Evolutionary conservation across 2,797 vertebrate genomes (phyloP).

Genomic region (Scarus forsteni): DNA sequence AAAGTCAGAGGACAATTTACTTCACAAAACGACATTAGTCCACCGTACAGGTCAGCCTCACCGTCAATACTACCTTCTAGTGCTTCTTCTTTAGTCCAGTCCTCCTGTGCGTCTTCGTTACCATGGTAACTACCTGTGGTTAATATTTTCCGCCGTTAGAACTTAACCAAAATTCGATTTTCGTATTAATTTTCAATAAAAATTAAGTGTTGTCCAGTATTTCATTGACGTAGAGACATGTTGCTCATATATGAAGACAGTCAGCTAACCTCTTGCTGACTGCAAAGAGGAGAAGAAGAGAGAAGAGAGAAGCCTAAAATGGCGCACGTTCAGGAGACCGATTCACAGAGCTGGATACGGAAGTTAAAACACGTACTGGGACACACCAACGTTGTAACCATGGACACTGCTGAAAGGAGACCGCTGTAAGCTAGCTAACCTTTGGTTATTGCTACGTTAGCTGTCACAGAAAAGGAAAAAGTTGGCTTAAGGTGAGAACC

Average conservation of each 20-base stretch:
- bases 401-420: conserved; percentile 9
- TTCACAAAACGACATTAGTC: too few relatives aligned
- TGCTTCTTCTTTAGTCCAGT: conserved; percentile 7
- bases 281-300: conserved; percentile 5
- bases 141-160: neutral
- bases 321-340: neutral
- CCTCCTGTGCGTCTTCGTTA: conserved; percentile 45
- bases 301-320: neutral
- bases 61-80: neutral
- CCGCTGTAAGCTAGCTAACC: neutral
- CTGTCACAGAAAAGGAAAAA: too few relatives aligned
- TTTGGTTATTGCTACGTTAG: too few relatives aligned
- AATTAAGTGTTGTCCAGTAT: neutral
- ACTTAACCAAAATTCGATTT: neutral
- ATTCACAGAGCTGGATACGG: conserved; percentile 45
- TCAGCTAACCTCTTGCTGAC: conserved; percentile 19
- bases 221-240: too few relatives aligned
- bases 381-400: conserved; percentile 43
- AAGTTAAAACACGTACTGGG: conserved; percentile 4
- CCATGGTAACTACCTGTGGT: conserved; percentile 37
- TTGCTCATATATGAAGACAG: neutral
- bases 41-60: neutral
- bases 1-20: neutral
- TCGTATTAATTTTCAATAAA: neutral
- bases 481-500: too few relatives aligned